Evolutionary conservation across 2,113 vertebrate genomes (phyloP), one percentile per base, ranked within the genome.

Genomic region (Oreochromis niloticus): DNA sequence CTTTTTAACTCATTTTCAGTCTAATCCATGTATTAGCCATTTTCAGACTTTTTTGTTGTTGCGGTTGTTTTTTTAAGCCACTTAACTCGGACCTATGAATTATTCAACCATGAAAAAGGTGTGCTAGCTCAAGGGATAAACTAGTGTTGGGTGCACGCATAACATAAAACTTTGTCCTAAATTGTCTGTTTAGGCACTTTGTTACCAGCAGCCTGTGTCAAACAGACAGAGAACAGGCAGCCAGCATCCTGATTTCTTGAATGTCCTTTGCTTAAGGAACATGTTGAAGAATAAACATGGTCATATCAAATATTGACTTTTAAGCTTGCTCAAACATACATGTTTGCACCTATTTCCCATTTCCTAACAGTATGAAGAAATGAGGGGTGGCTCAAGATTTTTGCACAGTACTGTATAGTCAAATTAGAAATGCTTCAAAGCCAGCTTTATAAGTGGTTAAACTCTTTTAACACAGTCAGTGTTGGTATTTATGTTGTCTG

Each of bases 91-190:
- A 68, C 2, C 63, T 68, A 22, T 68, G 36, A 68, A 68, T 41
- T 41, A 5, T 68, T 68, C 63, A 68, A 68, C 6, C 61, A 66
- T 1, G 2, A 66, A 66, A 39, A 34, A 66, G 32, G 32, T 66
- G 32, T 66, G 6, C 61, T 66, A 0, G 0, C 61, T 66, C 17
- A 66, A 66, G 61, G 61, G 61, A 66, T 66, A 36, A 66, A 66
- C 61, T 39, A 1, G 16, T 39, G 61, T 66, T 7, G 6, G 32
- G 0, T 66, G 32, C 39, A 39, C 0, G 0, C 19, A 68, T 41
- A 68, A 68, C 63, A 68, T 39, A 68, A 39, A 41, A 41, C 19
- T 39, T 39, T 22, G 34, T 24, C 24, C 24, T 11, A 39, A 68
- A 68, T 39, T 22, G 61, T 39, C 34, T 39, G 0, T 68, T 68